Percentiles rank a stretch among this genome's conserved stretches.
These are phyloP conservation scores for Phortica magna DNA, from an alignment of 2,888 invertebrate species.

Conservation along the genomic window DNA sequence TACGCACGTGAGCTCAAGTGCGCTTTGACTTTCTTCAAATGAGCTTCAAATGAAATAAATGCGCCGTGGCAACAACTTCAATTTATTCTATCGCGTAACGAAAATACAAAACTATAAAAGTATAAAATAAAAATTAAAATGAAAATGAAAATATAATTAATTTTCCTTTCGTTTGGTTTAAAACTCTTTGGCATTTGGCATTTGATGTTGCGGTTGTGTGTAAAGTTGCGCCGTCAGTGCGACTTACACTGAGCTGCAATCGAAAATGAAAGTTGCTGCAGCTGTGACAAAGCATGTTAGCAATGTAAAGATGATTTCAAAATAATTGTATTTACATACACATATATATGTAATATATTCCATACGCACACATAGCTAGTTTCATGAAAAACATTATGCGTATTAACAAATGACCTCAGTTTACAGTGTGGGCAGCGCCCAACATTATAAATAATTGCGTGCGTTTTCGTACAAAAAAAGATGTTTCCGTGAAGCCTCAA, in stretches of 20 bases:
- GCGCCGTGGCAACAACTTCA: slow-evolving; percentile 28
- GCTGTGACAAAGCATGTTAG: slow-evolving; percentile 2
- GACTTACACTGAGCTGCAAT: background rate
- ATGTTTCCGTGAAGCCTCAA: background rate
- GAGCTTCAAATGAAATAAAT: slow-evolving; percentile 9
- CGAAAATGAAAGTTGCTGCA: slow-evolving; percentile 23
- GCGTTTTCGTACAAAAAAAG: background rate
- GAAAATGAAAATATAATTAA: background rate
- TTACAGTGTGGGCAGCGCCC: background rate
- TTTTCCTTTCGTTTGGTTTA: background rate
- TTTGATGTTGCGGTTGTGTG: background rate
- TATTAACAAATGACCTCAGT: background rate
- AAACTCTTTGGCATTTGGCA: background rate
- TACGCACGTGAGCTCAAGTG: background rate
- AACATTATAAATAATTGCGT: background rate
- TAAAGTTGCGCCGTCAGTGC: too few species aligned
- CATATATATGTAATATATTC: too few species aligned
- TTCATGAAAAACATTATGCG: background rate
- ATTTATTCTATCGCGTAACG: slow-evolving; percentile 32
- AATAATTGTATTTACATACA: background rate
- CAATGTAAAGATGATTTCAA: background rate
- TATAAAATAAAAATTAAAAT: background rate
- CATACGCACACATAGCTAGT: background rate
- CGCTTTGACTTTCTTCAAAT: slow-evolving; percentile 24
- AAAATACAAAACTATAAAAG: background rate